phyloP scores from a whole-genome alignment of 2,888 invertebrate genomes.

The Cheilosia vulpina region DNA sequence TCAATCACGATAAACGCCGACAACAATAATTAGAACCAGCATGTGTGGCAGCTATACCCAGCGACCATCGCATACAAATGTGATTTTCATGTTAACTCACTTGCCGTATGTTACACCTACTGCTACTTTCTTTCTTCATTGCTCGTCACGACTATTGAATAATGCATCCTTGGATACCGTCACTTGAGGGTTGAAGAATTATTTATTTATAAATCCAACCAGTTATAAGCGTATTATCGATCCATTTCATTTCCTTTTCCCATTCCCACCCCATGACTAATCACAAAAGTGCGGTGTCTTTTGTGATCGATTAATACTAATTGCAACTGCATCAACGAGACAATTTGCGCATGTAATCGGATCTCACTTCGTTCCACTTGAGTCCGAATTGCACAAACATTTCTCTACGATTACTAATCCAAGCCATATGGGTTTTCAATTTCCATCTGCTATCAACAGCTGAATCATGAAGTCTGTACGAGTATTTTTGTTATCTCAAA shows the following conservation, averaged over 20 bases:
- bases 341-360: constrained; percentile 1
- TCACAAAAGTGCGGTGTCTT: constrained; percentile 1
- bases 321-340: constrained; percentile 5
- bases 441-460: background rate
- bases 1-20: constrained; percentile 1
- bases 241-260: constrained; percentile 10
- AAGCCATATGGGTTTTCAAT: background rate
- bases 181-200: background rate
- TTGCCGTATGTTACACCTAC: background rate
- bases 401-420: constrained; percentile 11
- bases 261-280: constrained; percentile 5
- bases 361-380: constrained; percentile 22
- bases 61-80: constrained; percentile 35
- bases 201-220: constrained; percentile 33
- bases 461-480: no score
- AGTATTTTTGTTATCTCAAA: no score
- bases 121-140: background rate
- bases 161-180: constrained; percentile 36
- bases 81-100: background rate
- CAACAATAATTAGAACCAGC: background rate
- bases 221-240: constrained; percentile 33
- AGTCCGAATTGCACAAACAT: constrained; percentile 1
- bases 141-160: constrained; percentile 37
- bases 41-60: background rate
- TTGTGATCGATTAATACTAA: constrained; percentile 28